Evolutionary conservation across 1,140 invertebrate species (phyloP).

Genomic region (Drosophila ironensis): DNA sequence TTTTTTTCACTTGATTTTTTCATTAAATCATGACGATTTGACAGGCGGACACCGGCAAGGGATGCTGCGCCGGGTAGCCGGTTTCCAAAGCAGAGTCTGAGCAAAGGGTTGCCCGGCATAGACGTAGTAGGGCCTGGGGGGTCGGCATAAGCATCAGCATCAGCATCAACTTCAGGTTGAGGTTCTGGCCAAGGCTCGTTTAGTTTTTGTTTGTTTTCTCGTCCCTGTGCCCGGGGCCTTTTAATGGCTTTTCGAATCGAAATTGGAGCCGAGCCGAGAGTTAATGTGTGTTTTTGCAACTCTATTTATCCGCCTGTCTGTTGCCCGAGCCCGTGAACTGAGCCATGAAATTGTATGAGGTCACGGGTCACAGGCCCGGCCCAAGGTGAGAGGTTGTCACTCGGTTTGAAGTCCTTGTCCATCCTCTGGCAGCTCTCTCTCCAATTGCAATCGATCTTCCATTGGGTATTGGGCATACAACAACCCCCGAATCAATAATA

Average conservation of each 20-base stretch:
- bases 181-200: conserved; percentile 26
- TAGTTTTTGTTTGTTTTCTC: conserved; percentile 64
- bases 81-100: background rate
- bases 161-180: background rate
- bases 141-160: too few relatives aligned
- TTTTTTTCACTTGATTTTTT: conserved; percentile 77
- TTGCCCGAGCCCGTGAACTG: conserved; percentile 9
- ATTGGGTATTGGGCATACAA: conserved; percentile 68
- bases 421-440: background rate
- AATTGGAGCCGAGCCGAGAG: conserved; percentile 37
- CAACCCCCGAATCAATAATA: conserved; percentile 66
- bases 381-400: conserved; percentile 13
- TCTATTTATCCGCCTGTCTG: conserved; percentile 9
- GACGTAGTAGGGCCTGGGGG: conserved; percentile 11
- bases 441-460: conserved; percentile 62
- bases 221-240: conserved; percentile 5
- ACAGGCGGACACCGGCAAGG: conserved; percentile 43
- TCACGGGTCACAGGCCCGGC: conserved; percentile 17
- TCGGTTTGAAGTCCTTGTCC: background rate
- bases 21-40: conserved; percentile 81
- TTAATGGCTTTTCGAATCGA: conserved; percentile 51
- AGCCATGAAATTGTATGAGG: conserved; percentile 44
- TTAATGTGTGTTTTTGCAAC: conserved; percentile 23
- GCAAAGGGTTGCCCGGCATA: conserved; percentile 40
- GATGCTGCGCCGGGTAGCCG: conserved; percentile 7